Percentiles rank a stretch among this genome's conserved stretches.
phyloP scores from a whole-genome alignment of 92 coral and sea anemone genomes.

The Paragorgia papillata region DNA sequence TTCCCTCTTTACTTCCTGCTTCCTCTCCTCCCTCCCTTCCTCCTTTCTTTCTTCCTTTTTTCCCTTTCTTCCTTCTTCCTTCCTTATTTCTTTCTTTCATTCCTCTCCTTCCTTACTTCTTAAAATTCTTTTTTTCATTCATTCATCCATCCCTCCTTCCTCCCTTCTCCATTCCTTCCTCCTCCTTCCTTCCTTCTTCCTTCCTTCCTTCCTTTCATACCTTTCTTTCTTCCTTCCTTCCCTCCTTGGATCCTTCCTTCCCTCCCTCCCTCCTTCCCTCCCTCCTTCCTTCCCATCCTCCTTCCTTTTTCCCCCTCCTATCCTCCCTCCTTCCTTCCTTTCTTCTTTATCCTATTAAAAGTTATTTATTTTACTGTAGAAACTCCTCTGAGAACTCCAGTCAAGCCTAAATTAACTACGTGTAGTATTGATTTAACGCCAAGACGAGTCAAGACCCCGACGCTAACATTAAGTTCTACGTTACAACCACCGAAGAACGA shows the following conservation, averaged over 20 bases:
- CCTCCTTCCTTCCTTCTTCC: not conserved
- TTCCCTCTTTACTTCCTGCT: not conserved
- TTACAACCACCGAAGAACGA: slow-evolving; percentile 2
- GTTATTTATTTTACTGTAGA: not conserved
- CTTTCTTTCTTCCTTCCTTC: slow-evolving; percentile 7
- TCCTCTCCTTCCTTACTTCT: not conserved
- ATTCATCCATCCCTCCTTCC: not conserved
- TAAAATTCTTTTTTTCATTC: not conserved
- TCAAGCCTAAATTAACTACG: not conserved
- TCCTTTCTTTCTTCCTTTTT: not conserved
- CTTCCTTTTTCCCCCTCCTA: slow-evolving; percentile 3
- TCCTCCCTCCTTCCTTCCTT: not conserved
- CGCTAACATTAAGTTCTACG: slow-evolving; percentile 20
- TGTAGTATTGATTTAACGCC: not conserved
- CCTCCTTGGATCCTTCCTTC: not conserved
- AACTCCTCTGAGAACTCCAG: slow-evolving; percentile 20
- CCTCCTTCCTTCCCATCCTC: not conserved
- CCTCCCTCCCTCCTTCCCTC: not conserved
- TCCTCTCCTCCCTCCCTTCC: not conserved
- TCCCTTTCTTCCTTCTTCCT: not conserved
- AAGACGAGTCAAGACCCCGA: slow-evolving; percentile 23
- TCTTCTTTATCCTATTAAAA: too few relatives aligned
- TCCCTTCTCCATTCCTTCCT: not conserved
- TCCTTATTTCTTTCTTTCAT: slow-evolving; percentile 8
- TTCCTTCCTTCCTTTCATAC: slow-evolving; percentile 11